Evolutionary conservation across 2,888 invertebrate species (phyloP), one percentile per base, ranked within the genome.

Genomic region (Megaustenia siamemsis): DNA sequence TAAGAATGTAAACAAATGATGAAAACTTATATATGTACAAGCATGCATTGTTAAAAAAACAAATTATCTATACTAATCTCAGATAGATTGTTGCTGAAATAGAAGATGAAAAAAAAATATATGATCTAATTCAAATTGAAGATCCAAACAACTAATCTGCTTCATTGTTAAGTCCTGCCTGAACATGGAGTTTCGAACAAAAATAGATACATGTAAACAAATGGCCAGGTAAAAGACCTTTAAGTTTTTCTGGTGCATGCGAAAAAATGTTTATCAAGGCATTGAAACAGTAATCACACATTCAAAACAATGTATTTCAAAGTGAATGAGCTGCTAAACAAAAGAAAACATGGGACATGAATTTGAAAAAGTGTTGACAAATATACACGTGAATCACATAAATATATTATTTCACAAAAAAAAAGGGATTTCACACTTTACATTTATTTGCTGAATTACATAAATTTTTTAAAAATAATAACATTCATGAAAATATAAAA

Each of bases 81-180:
- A 69, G 28, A 80, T 18, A 69, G 12, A 69, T 21, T 28, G 69
- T 63, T 63, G 10, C 32, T 82, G 38, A 71, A 69, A 6, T 38
- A 56, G 56, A 43, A 82, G 38, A 82, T 38, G 40, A 35, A 43
- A 40, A 24, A 60, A 32, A 63, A 45, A 79, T 28, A 10, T 40
- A 1, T 32, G 21, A 45, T 15, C 32, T 45, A 63, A 32, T 40
- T 63, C 1, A 63, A 28, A 18, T 18, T 45, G 18, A 66, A 63
- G 28, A 45, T 68, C 18, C 21, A 60, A 21, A 82, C 10, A 82
- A 40, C 49, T 40, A 38, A 40, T 81, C 24, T 24, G 38, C 21
- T 82, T 82, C 73, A 82, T 82, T 82, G 82, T 82, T 38, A 73
- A 53, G 77, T 76, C 77, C 68, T 76, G 76, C 76, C 77, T 32